Evolutionary conservation across 1,140 invertebrate species (phyloP), one percentile per base, ranked within the genome.

Genomic region (Globodera ellingtonae): DNA sequence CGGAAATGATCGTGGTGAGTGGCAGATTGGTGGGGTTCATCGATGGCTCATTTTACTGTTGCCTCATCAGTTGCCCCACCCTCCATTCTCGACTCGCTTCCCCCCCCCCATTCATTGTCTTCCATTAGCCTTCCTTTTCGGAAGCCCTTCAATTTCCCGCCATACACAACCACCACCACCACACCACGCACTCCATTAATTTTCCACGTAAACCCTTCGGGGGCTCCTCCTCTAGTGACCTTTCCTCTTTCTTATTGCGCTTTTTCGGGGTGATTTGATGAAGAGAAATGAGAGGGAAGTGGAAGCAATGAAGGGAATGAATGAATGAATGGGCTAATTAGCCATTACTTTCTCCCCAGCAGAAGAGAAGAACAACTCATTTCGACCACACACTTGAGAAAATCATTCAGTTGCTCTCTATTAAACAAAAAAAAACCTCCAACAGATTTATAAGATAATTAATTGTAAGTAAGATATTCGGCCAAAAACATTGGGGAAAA

Each of bases 1-100:
- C 84, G 9, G 84, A 85, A 59, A 81, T 85, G 78, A 87, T 85
- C 71, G 84, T 87, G 82, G 84, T 85, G 75, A 80, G 82, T 84
- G 56, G 10, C 5, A 62, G 18, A 13, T 18, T 50, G 13, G 18
- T 15, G 52, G 44, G 35, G 24, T 56, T 73, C 56, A 6, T 18
- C 56, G 50, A 52, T 62, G 56, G 18, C 15, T 24, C 71, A 44
- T 44, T 44, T 56, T 21, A 24, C 8, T 21, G 8, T 72, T 72
- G 71, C 9, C n/a, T 44, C 47, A 9, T 72, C 52, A n/a, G 18
- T 24, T 72, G 71, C 47, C 52, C 56, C 56, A 15, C 56, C 56
- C 18, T 50, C 21, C 47, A 72, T 35, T 44, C n/a, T 72, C 52
- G 47, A 46, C 21, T 8, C 9, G 35, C 35, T 35, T 2, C 52